Base-by-base conservation (phyloP, 2,888 invertebrate species). In the Agonum fuliginosum region DNA sequence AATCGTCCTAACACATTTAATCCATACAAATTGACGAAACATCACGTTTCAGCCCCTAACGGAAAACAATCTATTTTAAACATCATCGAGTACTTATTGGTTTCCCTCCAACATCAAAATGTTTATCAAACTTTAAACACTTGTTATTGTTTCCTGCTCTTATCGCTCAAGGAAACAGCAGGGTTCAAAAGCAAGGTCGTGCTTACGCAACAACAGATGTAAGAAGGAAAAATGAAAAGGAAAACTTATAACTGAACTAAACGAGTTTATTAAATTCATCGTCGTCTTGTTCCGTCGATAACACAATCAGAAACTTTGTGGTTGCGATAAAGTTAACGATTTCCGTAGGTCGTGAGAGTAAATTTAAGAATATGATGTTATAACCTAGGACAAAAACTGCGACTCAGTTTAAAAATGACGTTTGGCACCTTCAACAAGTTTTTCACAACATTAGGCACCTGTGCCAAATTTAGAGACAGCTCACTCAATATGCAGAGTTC, bases 381-480 rank as follows among this genome's bases (percentile, higher is more conserved):
- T 54, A 54, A 54, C 24, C 3, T 22, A n/a, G 6, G n/a, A 10
- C 54, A 54, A 67, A 22, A 34, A 71, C 46, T 71, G 71, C 71
- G 71, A 51, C 71, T 41, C 22, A 71, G 48, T 19, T 22, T 54
- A 46, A 67, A 69, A 22, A 8, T 20, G 62, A 34, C 34, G 54
- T 72, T 72, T 72, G 72, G 72, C 72, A 72, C 24, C 54, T 30
- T 30, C 51, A 27, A 17, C 46, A 14, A 51, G 19, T 67, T 54
- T 37, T 51, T 72, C 72, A 19, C 34, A 54, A 72, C 37, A 72
- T 54, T 72, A 37, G 54, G 51, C 51, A 67, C 67, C 41, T 67
- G 48, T 51, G 72, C 72, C 72, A 72, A 72, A 72, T 72, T 48
- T 72, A 72, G 72, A 30, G 37, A 54, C 67, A 67, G 22, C 67